phyloP scores from a whole-genome alignment of 2,888 invertebrate genomes.

The Trachelus tabidus region DNA sequence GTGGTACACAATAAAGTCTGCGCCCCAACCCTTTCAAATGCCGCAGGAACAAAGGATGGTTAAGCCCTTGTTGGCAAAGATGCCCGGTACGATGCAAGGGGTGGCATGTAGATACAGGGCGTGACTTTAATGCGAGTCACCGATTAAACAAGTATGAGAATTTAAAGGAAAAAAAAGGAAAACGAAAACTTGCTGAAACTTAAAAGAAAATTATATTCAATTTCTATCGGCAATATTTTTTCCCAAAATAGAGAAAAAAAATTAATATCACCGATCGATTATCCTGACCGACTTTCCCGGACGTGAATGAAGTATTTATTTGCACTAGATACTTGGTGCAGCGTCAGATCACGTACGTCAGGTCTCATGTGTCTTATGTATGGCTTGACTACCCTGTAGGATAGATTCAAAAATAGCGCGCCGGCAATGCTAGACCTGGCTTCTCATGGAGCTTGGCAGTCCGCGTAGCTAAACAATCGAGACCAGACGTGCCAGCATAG shows the following conservation, averaged over 20 bases:
- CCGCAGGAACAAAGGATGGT: conserved; percentile 52
- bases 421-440: not conserved
- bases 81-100: conserved; percentile 37
- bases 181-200: not conserved
- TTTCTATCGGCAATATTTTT: not conserved
- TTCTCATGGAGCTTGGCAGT: conserved; percentile 20
- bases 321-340: not conserved
- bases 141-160: not conserved
- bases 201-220: not conserved
- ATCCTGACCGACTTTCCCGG: not conserved
- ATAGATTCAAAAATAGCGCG: conserved; percentile 29
- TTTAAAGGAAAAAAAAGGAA: not conserved
- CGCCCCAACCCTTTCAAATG: conserved; percentile 49
- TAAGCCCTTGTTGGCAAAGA: conserved; percentile 56
- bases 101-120: not conserved
- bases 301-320: not conserved
- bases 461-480: conserved; percentile 19
- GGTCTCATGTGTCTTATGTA: not conserved
- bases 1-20: conserved; percentile 59
- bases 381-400: not conserved
- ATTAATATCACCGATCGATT: not conserved
- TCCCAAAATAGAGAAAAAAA: not conserved
- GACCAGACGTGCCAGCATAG: conserved; percentile 18
- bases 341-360: not conserved
- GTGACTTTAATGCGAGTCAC: not conserved